These are phyloP conservation scores for Amblyornis subalaris DNA, from an alignment of 2,113 vertebrate genomes.

Conservation along the genomic window DNA sequence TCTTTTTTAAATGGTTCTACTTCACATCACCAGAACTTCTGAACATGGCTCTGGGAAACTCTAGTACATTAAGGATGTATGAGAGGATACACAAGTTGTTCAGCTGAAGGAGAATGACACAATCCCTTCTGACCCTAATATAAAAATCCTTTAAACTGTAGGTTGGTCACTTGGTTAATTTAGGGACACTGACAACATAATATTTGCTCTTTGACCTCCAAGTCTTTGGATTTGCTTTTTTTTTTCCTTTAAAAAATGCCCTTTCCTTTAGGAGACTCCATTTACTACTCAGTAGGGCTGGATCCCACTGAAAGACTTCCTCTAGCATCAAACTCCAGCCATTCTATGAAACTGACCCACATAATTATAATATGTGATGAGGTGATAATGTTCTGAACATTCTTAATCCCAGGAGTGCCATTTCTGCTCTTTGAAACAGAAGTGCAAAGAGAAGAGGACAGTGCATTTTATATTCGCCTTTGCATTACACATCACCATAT, in stretches of 20 bases:
- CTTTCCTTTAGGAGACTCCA: not conserved
- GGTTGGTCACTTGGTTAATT: not conserved
- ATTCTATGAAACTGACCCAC: not conserved
- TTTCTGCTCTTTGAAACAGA: not conserved
- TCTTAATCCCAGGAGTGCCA: not conserved
- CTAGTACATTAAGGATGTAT: conserved; percentile 8
- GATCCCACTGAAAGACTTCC: not conserved
- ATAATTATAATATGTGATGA: not conserved
- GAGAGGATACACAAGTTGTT: conserved; percentile 5
- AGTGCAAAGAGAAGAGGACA: not conserved
- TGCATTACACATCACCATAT: not conserved
- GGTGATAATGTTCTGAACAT: not conserved
- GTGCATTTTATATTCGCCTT: not conserved
- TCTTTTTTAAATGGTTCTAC: not conserved
- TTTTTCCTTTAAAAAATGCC: not conserved
- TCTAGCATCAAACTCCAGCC: not conserved
- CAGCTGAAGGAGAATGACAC: not conserved
- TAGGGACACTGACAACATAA: not conserved
- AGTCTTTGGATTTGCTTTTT: not conserved
- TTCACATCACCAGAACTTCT: not conserved
- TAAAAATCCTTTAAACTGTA: not conserved
- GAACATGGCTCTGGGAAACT: not conserved
- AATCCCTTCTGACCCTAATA: not conserved
- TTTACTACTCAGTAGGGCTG: not conserved
- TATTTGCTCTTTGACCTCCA: not conserved